These are phyloP conservation scores for Smutsia gigantea DNA, from an alignment of 2,797 vertebrate species.

Conservation along the genomic window DNA sequence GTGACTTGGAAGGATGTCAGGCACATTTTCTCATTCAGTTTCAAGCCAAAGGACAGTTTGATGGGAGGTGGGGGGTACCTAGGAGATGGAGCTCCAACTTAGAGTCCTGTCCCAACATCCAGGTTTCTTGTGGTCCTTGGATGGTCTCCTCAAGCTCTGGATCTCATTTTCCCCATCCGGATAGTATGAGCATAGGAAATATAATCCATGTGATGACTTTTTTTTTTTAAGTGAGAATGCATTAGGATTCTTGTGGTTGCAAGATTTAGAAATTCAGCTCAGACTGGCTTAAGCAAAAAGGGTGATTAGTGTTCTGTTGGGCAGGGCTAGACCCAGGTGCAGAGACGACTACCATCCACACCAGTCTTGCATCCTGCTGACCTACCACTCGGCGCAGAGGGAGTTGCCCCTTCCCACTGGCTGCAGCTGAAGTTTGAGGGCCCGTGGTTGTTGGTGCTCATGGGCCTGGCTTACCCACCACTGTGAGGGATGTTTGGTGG, in stretches of 20 bases:
- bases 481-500: not conserved
- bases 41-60: not conserved
- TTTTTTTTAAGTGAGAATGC: not conserved
- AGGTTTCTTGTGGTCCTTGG: not conserved
- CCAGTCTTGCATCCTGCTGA: not conserved
- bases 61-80: not conserved
- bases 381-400: not conserved
- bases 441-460: not conserved
- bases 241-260: not conserved
- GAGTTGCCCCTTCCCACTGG: not conserved
- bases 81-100: not conserved
- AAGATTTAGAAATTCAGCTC: not conserved
- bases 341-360: not conserved
- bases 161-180: not conserved
- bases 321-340: not conserved
- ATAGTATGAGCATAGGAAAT: not conserved
- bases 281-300: not conserved
- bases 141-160: not conserved
- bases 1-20: conserved; percentile 15
- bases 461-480: not conserved
- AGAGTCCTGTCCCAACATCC: not conserved
- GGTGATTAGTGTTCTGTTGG: not conserved
- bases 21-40: not conserved
- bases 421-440: not conserved
- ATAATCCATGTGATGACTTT: not conserved